Evolutionary conservation across 2,888 invertebrate species (phyloP).

Genomic region (Thalpophila matura): DNA sequence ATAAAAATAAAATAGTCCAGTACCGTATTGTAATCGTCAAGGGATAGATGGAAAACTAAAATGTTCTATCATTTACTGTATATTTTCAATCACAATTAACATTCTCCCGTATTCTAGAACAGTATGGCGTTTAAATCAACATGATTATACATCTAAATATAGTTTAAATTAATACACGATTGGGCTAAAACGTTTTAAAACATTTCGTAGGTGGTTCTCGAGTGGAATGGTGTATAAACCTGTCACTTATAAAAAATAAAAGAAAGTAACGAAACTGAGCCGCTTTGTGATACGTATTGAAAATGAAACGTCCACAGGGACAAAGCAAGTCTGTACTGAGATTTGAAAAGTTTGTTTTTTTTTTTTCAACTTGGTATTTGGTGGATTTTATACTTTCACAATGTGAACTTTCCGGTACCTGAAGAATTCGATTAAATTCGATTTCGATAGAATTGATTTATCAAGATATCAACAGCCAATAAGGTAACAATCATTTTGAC

Average conservation of each 20-base stretch:
- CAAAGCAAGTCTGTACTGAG: neutral
- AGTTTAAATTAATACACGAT: slow-evolving; percentile 64
- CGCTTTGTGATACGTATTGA: slow-evolving; percentile 61
- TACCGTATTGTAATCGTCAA: slow-evolving; percentile 17
- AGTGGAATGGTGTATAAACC: slow-evolving; percentile 74
- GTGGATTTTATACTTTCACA: too few species aligned
- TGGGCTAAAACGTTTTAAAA: slow-evolving; percentile 59
- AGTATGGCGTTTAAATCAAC: slow-evolving; percentile 73
- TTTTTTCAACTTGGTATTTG: too few species aligned
- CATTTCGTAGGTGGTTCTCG: slow-evolving; percentile 66
- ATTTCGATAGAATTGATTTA: neutral
- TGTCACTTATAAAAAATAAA: slow-evolving; percentile 54
- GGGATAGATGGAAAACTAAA: slow-evolving; percentile 4
- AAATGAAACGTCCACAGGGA: slow-evolving; percentile 22
- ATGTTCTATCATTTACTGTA: slow-evolving; percentile 24
- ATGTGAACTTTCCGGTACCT: too few species aligned
- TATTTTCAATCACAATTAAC: slow-evolving; percentile 37
- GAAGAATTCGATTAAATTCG: too few species aligned
- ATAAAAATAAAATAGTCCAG: too few species aligned
- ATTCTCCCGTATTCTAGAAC: slow-evolving; percentile 40
- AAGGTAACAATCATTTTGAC: too few species aligned
- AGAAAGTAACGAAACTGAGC: slow-evolving; percentile 46
- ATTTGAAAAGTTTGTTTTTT: neutral
- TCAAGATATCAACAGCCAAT: too few species aligned
- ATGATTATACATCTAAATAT: slow-evolving; percentile 69